phyloP scores from a whole-genome alignment of 2,888 invertebrate species.

The Chrysomela aeneicollis region DNA sequence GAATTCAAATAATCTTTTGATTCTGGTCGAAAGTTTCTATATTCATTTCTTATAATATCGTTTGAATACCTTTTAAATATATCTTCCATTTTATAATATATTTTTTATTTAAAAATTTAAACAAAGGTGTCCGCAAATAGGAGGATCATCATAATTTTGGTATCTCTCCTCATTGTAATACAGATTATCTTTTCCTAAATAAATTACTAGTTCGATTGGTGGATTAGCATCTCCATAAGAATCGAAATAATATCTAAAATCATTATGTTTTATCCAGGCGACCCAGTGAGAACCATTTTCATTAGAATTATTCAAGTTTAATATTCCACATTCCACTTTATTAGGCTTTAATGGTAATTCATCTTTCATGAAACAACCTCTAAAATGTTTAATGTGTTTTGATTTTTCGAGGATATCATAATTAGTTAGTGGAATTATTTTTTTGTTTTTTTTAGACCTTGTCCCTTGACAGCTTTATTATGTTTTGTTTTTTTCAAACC shows the following conservation, averaged over 20 bases:
- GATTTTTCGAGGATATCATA: slow-evolving; percentile 12
- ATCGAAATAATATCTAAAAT: slow-evolving; percentile 14
- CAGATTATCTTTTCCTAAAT: slow-evolving; percentile 22
- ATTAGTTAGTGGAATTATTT: slow-evolving; percentile 4
- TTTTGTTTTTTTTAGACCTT: no score
- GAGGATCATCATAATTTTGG: slow-evolving; percentile 17
- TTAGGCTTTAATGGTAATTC: slow-evolving; percentile 19
- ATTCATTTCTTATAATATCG: no score
- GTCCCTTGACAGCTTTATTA: no score
- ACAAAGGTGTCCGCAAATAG: slow-evolving; percentile 15
- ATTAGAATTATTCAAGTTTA: slow-evolving; percentile 20
- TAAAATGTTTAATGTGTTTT: slow-evolving; percentile 14
- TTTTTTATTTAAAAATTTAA: slow-evolving; percentile 9
- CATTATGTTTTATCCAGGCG: slow-evolving; percentile 17
- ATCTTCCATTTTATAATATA: slow-evolving; percentile 12
- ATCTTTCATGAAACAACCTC: not conserved
- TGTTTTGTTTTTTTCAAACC: no score
- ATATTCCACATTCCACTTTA: slow-evolving; percentile 15
- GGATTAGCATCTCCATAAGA: slow-evolving; percentile 14
- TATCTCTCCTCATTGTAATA: slow-evolving; percentile 21
- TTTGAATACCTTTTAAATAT: no score
- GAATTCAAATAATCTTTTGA: no score
- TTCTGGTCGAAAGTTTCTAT: no score
- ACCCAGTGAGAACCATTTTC: slow-evolving; percentile 26
- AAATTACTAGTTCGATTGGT: slow-evolving; percentile 21